Evolutionary conservation across 2,888 invertebrate genomes (phyloP), one percentile per base, ranked within the genome.

Genomic region (Drosophila algonquin): DNA sequence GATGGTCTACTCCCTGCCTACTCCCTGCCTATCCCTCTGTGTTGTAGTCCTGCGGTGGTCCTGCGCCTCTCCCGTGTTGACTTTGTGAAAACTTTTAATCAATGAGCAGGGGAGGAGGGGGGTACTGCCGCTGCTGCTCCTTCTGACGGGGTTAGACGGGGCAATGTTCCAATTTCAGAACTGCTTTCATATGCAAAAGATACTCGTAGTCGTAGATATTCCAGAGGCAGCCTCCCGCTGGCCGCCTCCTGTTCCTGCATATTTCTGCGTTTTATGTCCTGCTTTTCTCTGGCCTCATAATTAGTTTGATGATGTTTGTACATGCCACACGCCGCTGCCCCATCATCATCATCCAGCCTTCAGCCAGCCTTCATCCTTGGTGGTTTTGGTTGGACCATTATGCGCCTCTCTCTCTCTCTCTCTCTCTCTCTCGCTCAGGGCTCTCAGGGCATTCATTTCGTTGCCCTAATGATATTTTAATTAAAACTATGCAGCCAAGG

Each of bases 111-210:
- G 18, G 52, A 12, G 3, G n/a, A n/a, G 14, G 10, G 21, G 32
- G 8, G 10, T 7, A 7, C 6, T 1, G 4, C 16, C 14, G 18
- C 10, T 47, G 10, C 18, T 18, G 4, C 45, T 32, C 10, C 32
- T 12, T 3, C 2, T 40, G n/a, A 55, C 21, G 27, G 56, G 59
- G 44, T 24, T 32, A 35, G 40, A 21, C 18, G 18, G 35, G 55
- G 8, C 32, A 32, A 45, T 60, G 54, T 59, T 62, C 58, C 73
- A 83, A 86, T 86, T 80, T 81, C 73, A 75, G 77, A 83, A 72
- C 82, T 82, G 82, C 83, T 86, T 82, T 82, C 83, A 82, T 83
- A 82, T 82, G 81, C 81, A 86, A 82, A 82, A 81, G 83, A 86
- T 82, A 65, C 65, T 65, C 50, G 81, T 67, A 76, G 64, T 40